Evolutionary conservation across 2,888 invertebrate genomes (phyloP).

Genomic region (Erebia ligea): DNA sequence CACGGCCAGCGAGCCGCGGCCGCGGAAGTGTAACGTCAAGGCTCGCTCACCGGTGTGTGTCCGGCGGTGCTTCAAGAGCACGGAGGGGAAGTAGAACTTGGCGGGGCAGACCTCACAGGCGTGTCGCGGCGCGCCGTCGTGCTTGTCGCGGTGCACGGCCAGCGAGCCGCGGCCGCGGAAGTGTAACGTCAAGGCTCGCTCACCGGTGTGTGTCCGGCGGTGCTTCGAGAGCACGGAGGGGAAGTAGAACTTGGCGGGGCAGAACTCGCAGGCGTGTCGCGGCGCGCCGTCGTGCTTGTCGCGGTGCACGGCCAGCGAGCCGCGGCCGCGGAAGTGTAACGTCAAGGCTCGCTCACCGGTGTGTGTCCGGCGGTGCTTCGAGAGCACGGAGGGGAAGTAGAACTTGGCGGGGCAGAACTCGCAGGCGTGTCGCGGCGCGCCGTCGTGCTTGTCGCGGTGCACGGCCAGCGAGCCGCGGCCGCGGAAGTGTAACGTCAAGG

Average conservation of each 20-base stretch:
- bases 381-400: constrained; percentile 60
- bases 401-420: constrained; percentile 70
- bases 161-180: not conserved
- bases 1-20: not conserved
- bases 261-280: constrained; percentile 62
- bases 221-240: constrained; percentile 54
- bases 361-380: constrained; percentile 49
- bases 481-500: not conserved
- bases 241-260: constrained; percentile 66
- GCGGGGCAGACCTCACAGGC: constrained; percentile 70
- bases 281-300: too few relatives aligned
- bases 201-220: too few relatives aligned
- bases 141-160: too few relatives aligned
- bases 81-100: constrained; percentile 62
- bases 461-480: not conserved
- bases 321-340: not conserved
- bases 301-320: too few relatives aligned
- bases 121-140: too few relatives aligned
- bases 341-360: too few relatives aligned
- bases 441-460: too few relatives aligned
- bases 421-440: constrained; percentile 50
- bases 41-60: constrained; percentile 66
- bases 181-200: too few relatives aligned
- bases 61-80: constrained; percentile 63
- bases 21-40: not conserved